phyloP scores from a whole-genome alignment of 2,113 vertebrate species.

The human region DNA sequence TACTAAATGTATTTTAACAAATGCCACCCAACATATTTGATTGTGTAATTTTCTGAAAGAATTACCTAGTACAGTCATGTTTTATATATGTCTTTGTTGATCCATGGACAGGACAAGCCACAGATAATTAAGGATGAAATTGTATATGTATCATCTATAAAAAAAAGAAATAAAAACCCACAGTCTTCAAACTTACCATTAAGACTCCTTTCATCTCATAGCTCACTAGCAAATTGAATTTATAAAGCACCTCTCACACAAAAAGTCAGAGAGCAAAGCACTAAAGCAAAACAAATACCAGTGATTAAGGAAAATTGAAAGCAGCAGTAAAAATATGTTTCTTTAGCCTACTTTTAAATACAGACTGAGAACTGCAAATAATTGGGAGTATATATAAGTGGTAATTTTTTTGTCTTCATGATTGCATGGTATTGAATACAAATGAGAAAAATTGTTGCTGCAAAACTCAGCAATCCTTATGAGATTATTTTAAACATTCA shows the following conservation, averaged over 20 bases:
- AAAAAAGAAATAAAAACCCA: constrained; percentile 54
- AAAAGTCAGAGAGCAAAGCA: constrained; percentile 72
- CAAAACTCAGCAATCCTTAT: constrained; percentile 15
- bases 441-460: not conserved
- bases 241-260: constrained; percentile 71
- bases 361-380: constrained; percentile 56
- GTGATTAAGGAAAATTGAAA: constrained; percentile 76
- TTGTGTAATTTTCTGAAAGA: constrained; percentile 67
- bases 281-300: constrained; percentile 78
- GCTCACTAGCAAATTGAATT: constrained; percentile 72
- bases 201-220: constrained; percentile 67
- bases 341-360: constrained; percentile 66
- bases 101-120: constrained; percentile 46
- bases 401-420: not conserved
- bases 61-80: constrained; percentile 20
- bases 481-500: constrained; percentile 38
- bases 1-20: constrained; percentile 56
- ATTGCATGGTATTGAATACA: constrained; percentile 47
- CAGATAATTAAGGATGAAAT: constrained; percentile 68
- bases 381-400: not conserved
- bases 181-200: constrained; percentile 60
- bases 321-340: constrained; percentile 67
- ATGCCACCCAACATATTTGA: constrained; percentile 36
- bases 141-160: constrained; percentile 47
- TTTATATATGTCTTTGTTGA: constrained; percentile 62